A percentile compares a stretch with the other conserved stretches of the same genome.
phyloP scores from a whole-genome alignment of 2,888 invertebrate genomes.

The Pimpla rufipes region DNA sequence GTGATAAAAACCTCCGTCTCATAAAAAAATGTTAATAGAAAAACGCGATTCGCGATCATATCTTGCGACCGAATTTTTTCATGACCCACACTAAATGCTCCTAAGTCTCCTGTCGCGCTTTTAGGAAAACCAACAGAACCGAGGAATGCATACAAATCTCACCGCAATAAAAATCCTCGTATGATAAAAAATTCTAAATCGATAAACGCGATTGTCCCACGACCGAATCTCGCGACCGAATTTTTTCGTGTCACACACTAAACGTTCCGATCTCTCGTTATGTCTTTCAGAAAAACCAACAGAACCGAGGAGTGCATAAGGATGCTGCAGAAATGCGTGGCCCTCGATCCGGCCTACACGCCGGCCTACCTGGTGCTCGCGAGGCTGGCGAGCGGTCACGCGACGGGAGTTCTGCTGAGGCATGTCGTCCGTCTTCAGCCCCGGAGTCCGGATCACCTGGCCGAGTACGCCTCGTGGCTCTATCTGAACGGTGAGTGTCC shows the following conservation, averaged over 20 bases:
- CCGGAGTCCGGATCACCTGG: slow-evolving; percentile 89
- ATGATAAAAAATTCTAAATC: no score
- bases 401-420: slow-evolving; percentile 87
- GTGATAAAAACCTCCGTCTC: no score
- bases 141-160: slow-evolving; percentile 88
- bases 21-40: no score
- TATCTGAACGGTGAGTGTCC: slow-evolving; percentile 87
- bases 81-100: background rate
- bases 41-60: no score
- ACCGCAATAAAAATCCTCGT: no score
- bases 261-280: background rate
- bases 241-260: background rate
- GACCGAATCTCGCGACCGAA: no score
- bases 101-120: slow-evolving; percentile 68
- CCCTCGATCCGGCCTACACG: slow-evolving; percentile 89
- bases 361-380: slow-evolving; percentile 90
- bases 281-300: slow-evolving; percentile 88
- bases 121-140: slow-evolving; percentile 89
- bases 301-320: slow-evolving; percentile 88
- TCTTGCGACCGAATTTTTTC: no score
- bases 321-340: slow-evolving; percentile 90
- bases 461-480: slow-evolving; percentile 91
- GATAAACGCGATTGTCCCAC: no score
- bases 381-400: slow-evolving; percentile 87
- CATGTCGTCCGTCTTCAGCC: slow-evolving; percentile 90